Evolutionary conservation across 2,888 invertebrate species (phyloP), one percentile per base, ranked within the genome.

Genomic region (Cheilosia variabilis): DNA sequence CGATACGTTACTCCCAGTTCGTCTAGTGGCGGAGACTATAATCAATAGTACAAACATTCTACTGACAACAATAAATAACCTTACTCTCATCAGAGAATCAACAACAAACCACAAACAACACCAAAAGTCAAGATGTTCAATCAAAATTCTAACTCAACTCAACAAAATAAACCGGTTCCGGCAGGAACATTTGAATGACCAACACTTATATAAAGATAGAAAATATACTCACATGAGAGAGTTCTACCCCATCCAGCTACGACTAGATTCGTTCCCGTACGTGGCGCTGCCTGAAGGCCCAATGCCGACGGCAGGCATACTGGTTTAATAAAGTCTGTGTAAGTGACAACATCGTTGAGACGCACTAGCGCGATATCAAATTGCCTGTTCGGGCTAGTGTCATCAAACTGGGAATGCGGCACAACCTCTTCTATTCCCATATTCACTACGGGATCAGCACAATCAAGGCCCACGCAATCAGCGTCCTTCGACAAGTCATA

Each of bases 311-410:
- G 95, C 43, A 95, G 88, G 82, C 95, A 95, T 45, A 95, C 93
- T 0, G 95, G 95, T 77, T 92, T 92, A 24, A 94, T 93, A 87
- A 91, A 95, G 89, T 93, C 94, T 9, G 88, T 94, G 86, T 93
- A 94, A 2, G 89, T 69, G 0, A 95, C 95, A 19, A 94, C 92
- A 2, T 90, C 89, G 0, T 92, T 89, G 0, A 97, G 92, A 73
- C 96, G 93, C 22, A 97, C 89, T 15, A 97, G 91, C 0, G 96
- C 96, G 62, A 97, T 96, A 89, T 97, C 96, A 89, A 96, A 92
- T 63, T 93, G 93, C 82, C 95, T 95, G 89, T 95, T 93, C 0
- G 84, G 87, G 83, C 94, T 93, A 0, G 89, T 88, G 0, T 95
- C 94, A 62, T 92, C 90, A 89, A 96, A 97, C 0, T 92, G 89